Evolutionary conservation across 2,797 vertebrate species (phyloP).

Genomic region (Rhinoraja longicauda): DNA sequence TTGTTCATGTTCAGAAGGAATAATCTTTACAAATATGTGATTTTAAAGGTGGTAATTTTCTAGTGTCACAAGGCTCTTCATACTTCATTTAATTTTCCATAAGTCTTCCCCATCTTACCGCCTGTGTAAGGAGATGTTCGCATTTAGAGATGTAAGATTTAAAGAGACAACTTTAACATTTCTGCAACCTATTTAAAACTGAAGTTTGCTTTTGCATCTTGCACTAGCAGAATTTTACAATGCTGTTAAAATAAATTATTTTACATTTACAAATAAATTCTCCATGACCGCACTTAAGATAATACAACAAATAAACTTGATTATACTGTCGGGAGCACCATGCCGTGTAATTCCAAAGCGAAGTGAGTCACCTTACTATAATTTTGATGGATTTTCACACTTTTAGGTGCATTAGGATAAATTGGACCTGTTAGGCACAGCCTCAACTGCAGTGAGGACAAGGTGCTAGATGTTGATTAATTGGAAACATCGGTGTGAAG

Average conservation of each 20-base stretch:
- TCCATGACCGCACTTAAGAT: not conserved
- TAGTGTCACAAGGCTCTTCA: slow-evolving; percentile 83
- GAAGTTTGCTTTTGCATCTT: not conserved
- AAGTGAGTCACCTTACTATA: not conserved
- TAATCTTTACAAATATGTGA: slow-evolving; percentile 91
- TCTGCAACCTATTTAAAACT: slow-evolving; percentile 23
- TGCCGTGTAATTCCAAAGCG: not conserved
- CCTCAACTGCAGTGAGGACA: not conserved
- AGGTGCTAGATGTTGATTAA: not conserved
- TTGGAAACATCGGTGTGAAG: not conserved
- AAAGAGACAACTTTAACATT: slow-evolving; percentile 20
- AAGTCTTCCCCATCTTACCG: slow-evolving; percentile 66
- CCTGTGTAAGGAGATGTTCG: slow-evolving; percentile 63
- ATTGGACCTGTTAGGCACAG: not conserved
- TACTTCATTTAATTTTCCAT: slow-evolving; percentile 84
- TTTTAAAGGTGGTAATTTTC: slow-evolving; percentile 89
- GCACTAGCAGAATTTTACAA: not conserved
- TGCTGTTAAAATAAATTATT: slow-evolving; percentile 8
- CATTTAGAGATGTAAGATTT: slow-evolving; percentile 50
- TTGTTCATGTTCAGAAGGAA: slow-evolving; percentile 70
- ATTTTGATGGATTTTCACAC: not conserved
- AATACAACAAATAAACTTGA: not conserved
- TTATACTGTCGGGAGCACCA: not conserved
- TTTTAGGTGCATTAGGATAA: not conserved
- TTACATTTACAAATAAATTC: not conserved